phyloP scores from a whole-genome alignment of 2,113 vertebrate species.

The Amazona guildingii region DNA sequence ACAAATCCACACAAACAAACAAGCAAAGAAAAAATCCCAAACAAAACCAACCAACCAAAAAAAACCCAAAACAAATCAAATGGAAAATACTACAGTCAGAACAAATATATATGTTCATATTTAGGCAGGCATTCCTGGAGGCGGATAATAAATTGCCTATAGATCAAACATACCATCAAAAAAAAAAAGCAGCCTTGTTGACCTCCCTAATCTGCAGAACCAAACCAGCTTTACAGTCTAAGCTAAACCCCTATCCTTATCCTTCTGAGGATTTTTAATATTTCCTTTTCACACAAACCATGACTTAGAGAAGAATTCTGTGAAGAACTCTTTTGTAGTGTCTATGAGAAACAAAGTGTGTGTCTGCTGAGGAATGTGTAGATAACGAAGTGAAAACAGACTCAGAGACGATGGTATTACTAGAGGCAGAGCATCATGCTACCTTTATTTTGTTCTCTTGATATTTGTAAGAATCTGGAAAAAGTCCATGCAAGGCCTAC shows the following conservation, averaged over 20 bases:
- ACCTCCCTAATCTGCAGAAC: neutral
- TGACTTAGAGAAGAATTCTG: neutral
- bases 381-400: neutral
- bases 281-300: neutral
- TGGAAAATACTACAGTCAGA: neutral
- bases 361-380: neutral
- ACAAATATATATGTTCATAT: neutral
- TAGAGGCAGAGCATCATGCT: neutral
- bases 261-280: neutral
- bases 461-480: neutral
- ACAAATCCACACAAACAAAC: neutral
- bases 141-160: neutral
- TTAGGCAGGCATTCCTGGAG: neutral
- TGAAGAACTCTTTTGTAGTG: neutral
- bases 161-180: neutral
- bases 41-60: neutral
- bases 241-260: neutral
- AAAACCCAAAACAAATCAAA: neutral
- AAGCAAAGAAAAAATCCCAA: neutral
- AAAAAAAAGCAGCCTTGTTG: neutral
- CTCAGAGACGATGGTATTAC: neutral
- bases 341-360: neutral
- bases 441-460: neutral
- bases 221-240: neutral
- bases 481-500: neutral